Percentiles rank a stretch among this genome's conserved stretches.
Conservation (phyloP, 2,113 vertebrate genomes). For the Columba janthina region DNA sequence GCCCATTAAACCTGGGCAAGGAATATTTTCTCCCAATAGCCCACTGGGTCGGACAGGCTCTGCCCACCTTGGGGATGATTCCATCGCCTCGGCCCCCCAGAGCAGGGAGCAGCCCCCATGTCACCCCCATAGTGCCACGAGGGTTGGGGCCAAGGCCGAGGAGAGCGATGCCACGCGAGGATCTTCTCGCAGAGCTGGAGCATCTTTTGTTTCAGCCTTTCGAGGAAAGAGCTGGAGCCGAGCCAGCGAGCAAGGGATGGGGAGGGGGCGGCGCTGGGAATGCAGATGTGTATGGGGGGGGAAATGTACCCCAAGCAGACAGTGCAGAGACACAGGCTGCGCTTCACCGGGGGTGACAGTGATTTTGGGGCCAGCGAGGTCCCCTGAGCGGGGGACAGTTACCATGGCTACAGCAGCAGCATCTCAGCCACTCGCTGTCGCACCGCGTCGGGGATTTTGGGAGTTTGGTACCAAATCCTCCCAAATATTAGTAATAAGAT, state of each 20-base stretch:
- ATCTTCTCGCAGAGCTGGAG: neutral
- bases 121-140: rapidly evolving
- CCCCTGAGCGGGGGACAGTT: conserved; percentile 47
- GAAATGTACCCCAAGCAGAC: too few species aligned
- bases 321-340: neutral
- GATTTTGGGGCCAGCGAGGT: conserved; percentile 42
- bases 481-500: neutral
- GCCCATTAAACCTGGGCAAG: neutral
- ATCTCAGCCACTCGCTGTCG: conserved; percentile 70
- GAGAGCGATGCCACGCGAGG: neutral
- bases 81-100: neutral
- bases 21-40: neutral
- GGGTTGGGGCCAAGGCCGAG: neutral
- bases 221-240: conserved; percentile 50
- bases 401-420: conserved; percentile 76
- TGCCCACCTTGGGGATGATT: neutral
- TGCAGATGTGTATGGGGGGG: neutral
- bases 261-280: neutral
- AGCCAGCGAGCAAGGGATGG: neutral
- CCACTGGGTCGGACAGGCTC: rapidly evolving
- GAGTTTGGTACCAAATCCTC: conserved; percentile 48
- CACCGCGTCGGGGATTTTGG: conserved; percentile 26
- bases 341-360: neutral
- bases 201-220: conserved; percentile 52
- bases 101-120: neutral